phyloP scores from a whole-genome alignment of 2,797 vertebrate species.

The Trichosurus vulpecula region DNA sequence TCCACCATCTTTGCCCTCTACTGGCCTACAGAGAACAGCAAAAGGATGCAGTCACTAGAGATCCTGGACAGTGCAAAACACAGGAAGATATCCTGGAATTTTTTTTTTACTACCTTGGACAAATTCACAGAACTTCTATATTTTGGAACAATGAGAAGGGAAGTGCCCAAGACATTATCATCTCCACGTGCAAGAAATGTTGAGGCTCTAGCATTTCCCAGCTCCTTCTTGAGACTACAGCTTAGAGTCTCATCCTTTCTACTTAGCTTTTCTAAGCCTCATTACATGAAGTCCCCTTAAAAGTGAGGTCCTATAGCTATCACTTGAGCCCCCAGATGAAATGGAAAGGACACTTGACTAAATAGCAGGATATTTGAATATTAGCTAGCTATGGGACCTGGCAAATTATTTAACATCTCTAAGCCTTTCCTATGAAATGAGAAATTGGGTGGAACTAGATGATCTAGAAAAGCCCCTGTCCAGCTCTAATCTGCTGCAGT shows the following conservation, averaged over 20 bases:
- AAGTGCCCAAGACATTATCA: constrained; percentile 2
- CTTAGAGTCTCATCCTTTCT: not conserved
- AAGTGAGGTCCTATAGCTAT: not conserved
- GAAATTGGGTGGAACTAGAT: not conserved
- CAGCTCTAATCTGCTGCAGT: not conserved
- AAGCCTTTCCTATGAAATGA: not conserved
- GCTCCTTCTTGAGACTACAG: not conserved
- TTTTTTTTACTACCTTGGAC: constrained; percentile 17
- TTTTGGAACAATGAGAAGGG: constrained; percentile 17
- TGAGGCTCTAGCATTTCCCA: constrained; percentile 2
- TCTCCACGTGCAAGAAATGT: not conserved
- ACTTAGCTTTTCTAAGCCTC: not conserved
- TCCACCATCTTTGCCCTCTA: not conserved
- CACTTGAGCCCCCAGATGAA: not conserved
- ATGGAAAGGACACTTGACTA: not conserved
- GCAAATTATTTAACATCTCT: constrained; percentile 1
- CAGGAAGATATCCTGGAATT: not conserved
- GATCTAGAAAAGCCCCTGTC: not conserved
- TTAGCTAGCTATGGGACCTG: not conserved
- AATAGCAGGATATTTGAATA: constrained; percentile 27
- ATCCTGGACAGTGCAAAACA: not conserved
- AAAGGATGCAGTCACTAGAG: not conserved
- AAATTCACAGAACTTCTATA: not conserved
- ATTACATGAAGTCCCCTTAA: not conserved
- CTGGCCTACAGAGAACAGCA: constrained; percentile 17